Base-by-base conservation (phyloP, 2,113 vertebrate genomes). In the Nothoprocta perdicaria region DNA sequence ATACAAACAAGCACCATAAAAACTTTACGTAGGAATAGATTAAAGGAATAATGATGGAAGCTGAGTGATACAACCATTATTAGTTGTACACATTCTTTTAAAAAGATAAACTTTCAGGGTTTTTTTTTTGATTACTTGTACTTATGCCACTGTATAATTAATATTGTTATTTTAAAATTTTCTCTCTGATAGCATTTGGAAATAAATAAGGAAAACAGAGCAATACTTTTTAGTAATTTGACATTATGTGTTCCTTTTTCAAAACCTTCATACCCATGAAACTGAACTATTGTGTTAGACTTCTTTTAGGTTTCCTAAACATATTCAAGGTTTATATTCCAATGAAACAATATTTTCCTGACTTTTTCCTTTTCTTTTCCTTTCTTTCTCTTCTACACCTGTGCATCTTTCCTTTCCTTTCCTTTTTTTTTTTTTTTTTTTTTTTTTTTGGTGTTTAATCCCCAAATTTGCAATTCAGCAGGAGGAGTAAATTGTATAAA, bases 401-500 rank as follows among this genome's bases (percentile, higher is more conserved):
- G 22, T 40, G 16, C 81, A 13, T 61, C 29, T 26, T 83, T 60
- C 24, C 35, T 40, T 52, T 11, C 0, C 29, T n/a, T n/a, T n/a
- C n/a, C n/a, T n/a, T 89, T 83, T 80, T 52, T 40, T 61, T 10
- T 0, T n/a, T 89, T 80, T 80, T 57, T 40, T 40, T 61, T 11
- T 40, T 61, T 13, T 0, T 29, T 89, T 83, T 78, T 52, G 76
- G 19, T 40, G 29, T 35, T 90, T 93, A 84, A 88, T 60, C 5
- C 14, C 23, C 12, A 58, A 31, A 50, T 71, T 65, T 65, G 55
- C 52, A 88, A 78, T 88, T 92, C 80, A 83, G 41, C 33, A 65
- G 19, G 48, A 71, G 52, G n/a, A 79, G 3, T 22, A 94, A 78
- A 68, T 8, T 52, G 52, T 61, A 80, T 73, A 84, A 90, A 80